Conservation (phyloP, 2,888 invertebrate species). For the Rosalia funebris region DNA sequence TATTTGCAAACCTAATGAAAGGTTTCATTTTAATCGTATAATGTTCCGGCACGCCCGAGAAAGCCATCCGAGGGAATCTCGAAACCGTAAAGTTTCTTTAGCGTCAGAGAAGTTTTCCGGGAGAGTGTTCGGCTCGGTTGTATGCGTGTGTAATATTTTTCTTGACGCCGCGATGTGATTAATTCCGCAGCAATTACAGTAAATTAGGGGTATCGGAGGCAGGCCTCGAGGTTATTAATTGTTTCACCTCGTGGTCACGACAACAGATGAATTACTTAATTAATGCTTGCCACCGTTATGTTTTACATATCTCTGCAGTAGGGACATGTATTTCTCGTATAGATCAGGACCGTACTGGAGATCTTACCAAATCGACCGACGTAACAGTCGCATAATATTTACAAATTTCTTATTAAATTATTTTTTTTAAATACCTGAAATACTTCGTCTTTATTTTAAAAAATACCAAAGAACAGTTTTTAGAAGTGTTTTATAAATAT, state of each 20-base stretch:
- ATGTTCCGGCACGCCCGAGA: slow-evolving; percentile 35
- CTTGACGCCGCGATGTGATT: neutral
- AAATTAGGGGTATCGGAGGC: neutral
- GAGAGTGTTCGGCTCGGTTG: neutral
- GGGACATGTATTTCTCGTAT: no score
- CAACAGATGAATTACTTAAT: slow-evolving; percentile 8
- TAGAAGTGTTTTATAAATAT: no score
- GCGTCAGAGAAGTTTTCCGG: neutral
- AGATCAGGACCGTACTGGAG: no score
- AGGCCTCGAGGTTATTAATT: neutral
- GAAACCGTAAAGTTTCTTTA: slow-evolving; percentile 8
- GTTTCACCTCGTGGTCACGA: slow-evolving; percentile 1
- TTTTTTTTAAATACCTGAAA: no score
- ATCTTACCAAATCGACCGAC: no score
- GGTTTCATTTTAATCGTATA: slow-evolving; percentile 44
- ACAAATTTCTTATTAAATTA: no score
- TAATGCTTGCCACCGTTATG: neutral
- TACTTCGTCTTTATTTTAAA: no score
- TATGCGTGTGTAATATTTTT: slow-evolving; percentile 9
- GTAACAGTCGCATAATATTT: no score
- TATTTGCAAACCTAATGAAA: slow-evolving; percentile 46
- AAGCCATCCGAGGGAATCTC: neutral
- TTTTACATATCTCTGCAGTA: neutral
- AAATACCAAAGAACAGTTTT: no score
- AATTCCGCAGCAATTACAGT: neutral